Evolutionary conservation across 64 coral and sea anemone species (phyloP), one percentile per base, ranked within the genome.

Genomic region (Montipora capricornis): DNA sequence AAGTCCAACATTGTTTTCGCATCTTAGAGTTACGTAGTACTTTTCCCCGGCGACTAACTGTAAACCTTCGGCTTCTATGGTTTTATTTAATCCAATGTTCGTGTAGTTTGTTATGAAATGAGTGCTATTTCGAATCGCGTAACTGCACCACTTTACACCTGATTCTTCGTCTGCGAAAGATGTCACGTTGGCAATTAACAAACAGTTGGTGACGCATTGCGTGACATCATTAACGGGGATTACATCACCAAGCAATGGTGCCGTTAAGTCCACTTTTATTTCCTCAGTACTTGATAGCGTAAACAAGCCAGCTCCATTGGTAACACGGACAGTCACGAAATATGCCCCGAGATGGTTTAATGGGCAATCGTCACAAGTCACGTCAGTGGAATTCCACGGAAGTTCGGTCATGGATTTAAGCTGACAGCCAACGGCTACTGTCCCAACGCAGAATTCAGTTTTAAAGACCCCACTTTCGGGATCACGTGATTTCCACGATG

Each of bases 391-490:
- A 47, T 88, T 98, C 57, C 15, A 13, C 8, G 84, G 29, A 19
- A 98, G 20, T 12, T 71, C 48, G 47, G 80, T 82, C 94, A 98
- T 98, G n/a, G 61, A 74, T 89, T 93, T 85, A 44, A 96, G 51
- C 76, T 98, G 97, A 49, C 97, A 98, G 67, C 97, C 91, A 37
- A 78, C 77, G 10, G 81, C 22, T n/a, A 78, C 83, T 6, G 94
- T 89, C 97, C 97, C 37, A 98, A 78, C 29, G 50, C 97, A 96
- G 20, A 94, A 98, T 75, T 98, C 97, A 70, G 78, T 98, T 37
- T 89, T 94, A 11, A 80, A 61, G 19, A 98, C 37, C 17, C 44
- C 78, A 70, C 97, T 98, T 47, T 98, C 97, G 44, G 62, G 49
- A 68, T 98, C 97, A 75, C 67, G 53, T 49, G 87, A 91, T 48